phyloP scores from a whole-genome alignment of 37 sponge, comb jelly and placozoan genomes.

The Crambe crambe region DNA sequence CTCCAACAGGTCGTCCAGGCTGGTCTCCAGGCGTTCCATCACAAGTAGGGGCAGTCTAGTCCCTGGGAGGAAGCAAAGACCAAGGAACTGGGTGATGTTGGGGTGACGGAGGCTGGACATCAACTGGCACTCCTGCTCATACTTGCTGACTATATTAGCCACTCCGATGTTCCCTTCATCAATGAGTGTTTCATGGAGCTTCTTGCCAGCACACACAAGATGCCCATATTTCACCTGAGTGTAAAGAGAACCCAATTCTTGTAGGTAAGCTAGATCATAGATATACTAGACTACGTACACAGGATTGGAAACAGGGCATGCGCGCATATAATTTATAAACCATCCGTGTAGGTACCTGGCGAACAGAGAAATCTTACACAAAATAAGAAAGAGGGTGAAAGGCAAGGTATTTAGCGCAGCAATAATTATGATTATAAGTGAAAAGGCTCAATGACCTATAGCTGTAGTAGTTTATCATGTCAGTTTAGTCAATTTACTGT shows the following conservation, averaged over 20 bases:
- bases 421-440: no score
- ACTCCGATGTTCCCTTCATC: not conserved
- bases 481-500: no score
- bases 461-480: no score
- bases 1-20: constrained; percentile 16
- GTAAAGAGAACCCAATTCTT: not conserved
- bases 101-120: constrained; percentile 12
- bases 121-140: constrained; percentile 7
- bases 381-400: no score
- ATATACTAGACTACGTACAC: no score
- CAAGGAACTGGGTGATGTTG: constrained; percentile 13
- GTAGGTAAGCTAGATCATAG: not conserved
- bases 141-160: not conserved
- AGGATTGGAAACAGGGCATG: no score
- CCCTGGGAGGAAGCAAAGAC: constrained; percentile 8
- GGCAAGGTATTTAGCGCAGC: no score
- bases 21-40: constrained; percentile 21
- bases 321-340: no score
- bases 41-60: constrained; percentile 11
- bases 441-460: no score
- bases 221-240: not conserved
- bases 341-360: no score
- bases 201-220: constrained; percentile 7
- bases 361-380: no score
- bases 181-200: not conserved